Base-by-base conservation (phyloP, 2,797 vertebrate genomes). In the Mustela erminea region DNA sequence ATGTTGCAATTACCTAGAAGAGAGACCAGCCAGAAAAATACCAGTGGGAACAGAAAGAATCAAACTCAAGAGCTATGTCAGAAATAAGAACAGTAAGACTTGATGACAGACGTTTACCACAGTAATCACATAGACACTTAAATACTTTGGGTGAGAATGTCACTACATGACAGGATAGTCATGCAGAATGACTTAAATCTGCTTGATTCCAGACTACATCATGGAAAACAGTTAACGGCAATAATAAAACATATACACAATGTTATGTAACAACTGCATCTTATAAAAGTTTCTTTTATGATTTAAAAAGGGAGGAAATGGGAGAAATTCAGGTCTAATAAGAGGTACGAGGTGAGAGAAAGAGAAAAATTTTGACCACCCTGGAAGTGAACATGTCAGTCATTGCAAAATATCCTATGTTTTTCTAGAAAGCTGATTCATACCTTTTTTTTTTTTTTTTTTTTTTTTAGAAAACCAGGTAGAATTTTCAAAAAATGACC, bases 401-500 rank as follows among this genome's bases (percentile, higher is more conserved):
- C 11, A 49, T 60, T 56, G 29, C 60, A 91, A 90, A 89, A 95
- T 41, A 74, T 11, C 58, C 62, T 52, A 32, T 64, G 35, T 82
- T 60, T 58, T 32, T 20, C 58, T 81, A 68, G 82, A 85, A 64
- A 68, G 46, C 25, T 87, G 52, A 64, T 94, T 82, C 68, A 81
- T 17, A 78, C 17, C 15, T 52, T 52, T 23, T 21, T 35, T 54
- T 78, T 75, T 75, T 38, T 35, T 35, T 35, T 35, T 35, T 38
- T 38, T 93, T 60, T 90, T 80, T 77, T 77, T 66, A 90, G 66
- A 95, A 77, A 93, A 52, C 58, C 20, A 21, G 18, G 38, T 77
- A 66, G 58, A 95, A 96, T 81, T 95, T 83, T 77, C 2, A 82
- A 82, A 96, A 77, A 66, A 23, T 64, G 41, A 52, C 78, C 75